Percentiles rank a stretch among this genome's conserved stretches.
Evolutionary conservation across 2,797 vertebrate genomes (phyloP).

Genomic region (Tarsius wallacei): DNA sequence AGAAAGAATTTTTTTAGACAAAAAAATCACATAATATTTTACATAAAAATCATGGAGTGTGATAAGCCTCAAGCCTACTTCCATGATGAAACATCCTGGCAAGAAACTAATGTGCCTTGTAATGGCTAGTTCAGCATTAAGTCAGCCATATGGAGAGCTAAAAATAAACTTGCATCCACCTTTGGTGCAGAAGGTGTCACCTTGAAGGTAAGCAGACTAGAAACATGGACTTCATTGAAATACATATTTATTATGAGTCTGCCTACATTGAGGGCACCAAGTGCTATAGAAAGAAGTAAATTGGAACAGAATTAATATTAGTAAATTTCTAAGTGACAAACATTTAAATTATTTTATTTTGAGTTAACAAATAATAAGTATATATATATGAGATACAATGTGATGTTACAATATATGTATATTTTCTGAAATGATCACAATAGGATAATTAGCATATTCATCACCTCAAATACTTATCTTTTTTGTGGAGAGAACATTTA

Average conservation of each 20-base stretch:
- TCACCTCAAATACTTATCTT: not conserved
- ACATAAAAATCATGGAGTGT: conserved; percentile 84
- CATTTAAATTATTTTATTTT: not conserved
- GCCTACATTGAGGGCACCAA: not conserved
- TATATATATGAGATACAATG: not conserved
- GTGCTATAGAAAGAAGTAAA: not conserved
- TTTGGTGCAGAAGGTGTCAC: conserved; percentile 81
- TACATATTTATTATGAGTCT: not conserved
- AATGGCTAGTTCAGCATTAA: conserved; percentile 80
- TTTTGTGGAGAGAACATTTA: not conserved
- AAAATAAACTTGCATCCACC: conserved; percentile 82
- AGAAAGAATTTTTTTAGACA: conserved; percentile 6
- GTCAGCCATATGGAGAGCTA: conserved; percentile 79
- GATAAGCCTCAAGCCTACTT: conserved; percentile 78
- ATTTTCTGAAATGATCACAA: not conserved
- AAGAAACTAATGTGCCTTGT: conserved; percentile 88
- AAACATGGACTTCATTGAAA: conserved; percentile 75
- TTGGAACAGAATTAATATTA: not conserved
- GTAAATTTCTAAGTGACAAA: not conserved
- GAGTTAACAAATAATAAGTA: not conserved
- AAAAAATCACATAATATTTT: conserved; percentile 25
- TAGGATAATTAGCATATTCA: too few species aligned
- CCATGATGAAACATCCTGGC: conserved; percentile 71
- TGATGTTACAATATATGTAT: not conserved
- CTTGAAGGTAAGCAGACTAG: conserved; percentile 83